These are phyloP conservation scores for Tipula lateralis DNA, from an alignment of 2,888 invertebrate genomes.

Conservation along the genomic window DNA sequence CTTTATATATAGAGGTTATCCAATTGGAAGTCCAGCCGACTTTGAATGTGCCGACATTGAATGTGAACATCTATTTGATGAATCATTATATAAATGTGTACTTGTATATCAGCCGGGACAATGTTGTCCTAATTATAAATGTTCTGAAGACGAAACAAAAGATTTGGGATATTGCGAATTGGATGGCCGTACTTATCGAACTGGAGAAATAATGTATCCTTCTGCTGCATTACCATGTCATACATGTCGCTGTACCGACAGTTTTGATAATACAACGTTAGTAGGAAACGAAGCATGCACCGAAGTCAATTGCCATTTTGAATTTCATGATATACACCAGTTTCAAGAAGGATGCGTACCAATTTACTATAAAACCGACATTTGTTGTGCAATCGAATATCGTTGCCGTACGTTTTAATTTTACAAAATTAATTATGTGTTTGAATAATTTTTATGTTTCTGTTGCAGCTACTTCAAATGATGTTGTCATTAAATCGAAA, in stretches of 20 bases:
- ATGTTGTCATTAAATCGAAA: not conserved
- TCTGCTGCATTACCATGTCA: slow-evolving; percentile 46
- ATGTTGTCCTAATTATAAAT: not conserved
- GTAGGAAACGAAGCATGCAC: slow-evolving; percentile 47
- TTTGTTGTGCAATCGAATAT: slow-evolving; percentile 52
- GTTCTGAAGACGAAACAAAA: slow-evolving; percentile 37
- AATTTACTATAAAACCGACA: slow-evolving; percentile 47
- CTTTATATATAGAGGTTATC: not conserved
- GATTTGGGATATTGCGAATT: slow-evolving; percentile 45
- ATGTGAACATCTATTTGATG: not conserved
- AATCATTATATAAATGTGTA: not conserved
- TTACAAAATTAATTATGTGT: not conserved
- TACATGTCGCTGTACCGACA: slow-evolving; percentile 51
- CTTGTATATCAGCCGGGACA: not conserved
- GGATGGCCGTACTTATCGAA: slow-evolving; percentile 51
- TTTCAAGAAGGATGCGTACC: slow-evolving; percentile 52
- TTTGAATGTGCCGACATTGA: not conserved
- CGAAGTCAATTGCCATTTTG: slow-evolving; percentile 52
- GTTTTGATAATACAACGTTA: slow-evolving; percentile 48
- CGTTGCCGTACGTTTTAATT: slow-evolving; percentile 51
- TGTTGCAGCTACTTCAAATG: not conserved
- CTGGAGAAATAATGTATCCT: slow-evolving; percentile 52
- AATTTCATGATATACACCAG: slow-evolving; percentile 50
- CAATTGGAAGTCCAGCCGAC: not conserved
- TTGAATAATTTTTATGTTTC: not conserved